These are phyloP conservation scores for Dromius quadrimaculatus DNA, from an alignment of 2,888 invertebrate species.

Conservation along the genomic window DNA sequence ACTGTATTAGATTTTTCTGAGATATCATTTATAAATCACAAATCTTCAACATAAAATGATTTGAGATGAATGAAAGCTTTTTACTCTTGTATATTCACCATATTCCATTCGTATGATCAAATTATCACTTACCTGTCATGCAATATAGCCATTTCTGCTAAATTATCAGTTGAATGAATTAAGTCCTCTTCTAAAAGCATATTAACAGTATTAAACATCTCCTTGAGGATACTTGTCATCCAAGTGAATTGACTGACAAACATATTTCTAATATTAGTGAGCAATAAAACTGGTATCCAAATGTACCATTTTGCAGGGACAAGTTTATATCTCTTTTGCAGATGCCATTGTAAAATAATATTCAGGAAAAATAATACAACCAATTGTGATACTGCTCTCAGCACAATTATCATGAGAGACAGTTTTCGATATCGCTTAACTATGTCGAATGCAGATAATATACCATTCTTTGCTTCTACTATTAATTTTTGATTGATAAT, in stretches of 20 bases:
- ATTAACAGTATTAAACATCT: slow-evolving; percentile 15
- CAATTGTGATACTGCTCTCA: not conserved
- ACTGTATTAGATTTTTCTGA: not conserved
- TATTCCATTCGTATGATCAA: not conserved
- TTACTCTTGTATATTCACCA: not conserved
- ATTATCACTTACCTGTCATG: slow-evolving; percentile 2
- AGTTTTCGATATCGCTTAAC: not conserved
- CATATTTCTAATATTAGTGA: not conserved
- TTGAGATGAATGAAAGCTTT: not conserved
- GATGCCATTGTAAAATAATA: not conserved
- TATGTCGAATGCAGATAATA: not conserved
- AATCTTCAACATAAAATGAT: not conserved
- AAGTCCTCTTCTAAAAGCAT: not conserved
- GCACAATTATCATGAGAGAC: not conserved
- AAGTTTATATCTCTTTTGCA: not conserved
- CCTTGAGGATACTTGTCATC: not conserved
- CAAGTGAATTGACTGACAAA: slow-evolving; percentile 15
- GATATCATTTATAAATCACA: not conserved
- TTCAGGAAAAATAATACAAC: not conserved
- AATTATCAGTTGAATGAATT: slow-evolving; percentile 7
- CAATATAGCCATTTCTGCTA: not conserved
- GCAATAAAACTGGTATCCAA: not conserved
- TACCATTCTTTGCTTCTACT: not conserved
- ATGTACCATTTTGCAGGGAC: not conserved
- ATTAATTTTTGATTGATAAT: not conserved